Evolutionary conservation across 2,888 invertebrate genomes (phyloP).

Genomic region (Eupithecia abbreviata): DNA sequence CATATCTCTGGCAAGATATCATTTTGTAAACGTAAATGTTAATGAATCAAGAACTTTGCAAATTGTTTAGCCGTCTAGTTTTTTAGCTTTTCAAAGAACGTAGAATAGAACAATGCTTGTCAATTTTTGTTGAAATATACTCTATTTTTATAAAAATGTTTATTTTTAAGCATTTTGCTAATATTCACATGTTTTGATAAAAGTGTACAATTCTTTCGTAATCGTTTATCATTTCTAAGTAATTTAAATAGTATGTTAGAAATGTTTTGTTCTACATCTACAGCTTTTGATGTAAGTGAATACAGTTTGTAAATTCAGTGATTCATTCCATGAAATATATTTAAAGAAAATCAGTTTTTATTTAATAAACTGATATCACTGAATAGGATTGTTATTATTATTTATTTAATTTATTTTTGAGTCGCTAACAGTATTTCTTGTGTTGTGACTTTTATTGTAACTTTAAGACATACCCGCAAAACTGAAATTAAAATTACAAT

Average conservation of each 20-base stretch:
- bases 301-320: constrained; percentile 31
- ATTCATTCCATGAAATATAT: constrained; percentile 25
- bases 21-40: not conserved
- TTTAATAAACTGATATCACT: constrained; percentile 2
- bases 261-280: constrained; percentile 39
- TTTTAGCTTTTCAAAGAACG: not conserved
- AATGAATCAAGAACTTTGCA: not conserved
- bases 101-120: constrained; percentile 2
- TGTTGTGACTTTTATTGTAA: constrained; percentile 40
- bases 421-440: constrained; percentile 59
- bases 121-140: constrained; percentile 58
- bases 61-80: not conserved
- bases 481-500: not conserved
- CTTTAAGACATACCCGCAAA: not conserved
- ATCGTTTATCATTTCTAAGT: constrained; percentile 45
- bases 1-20: not conserved
- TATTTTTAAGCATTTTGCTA: constrained; percentile 68
- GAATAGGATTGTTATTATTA: constrained; percentile 40
- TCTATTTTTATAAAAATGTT: constrained; percentile 72
- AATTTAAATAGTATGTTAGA: constrained; percentile 25
- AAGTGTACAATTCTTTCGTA: constrained; percentile 67
- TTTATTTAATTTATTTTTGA: constrained; percentile 42
- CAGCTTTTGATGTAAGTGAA: not conserved
- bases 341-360: not conserved
- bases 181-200: constrained; percentile 57